Conservation (phyloP, 2,113 vertebrate genomes). For the Chauna torquata region DNA sequence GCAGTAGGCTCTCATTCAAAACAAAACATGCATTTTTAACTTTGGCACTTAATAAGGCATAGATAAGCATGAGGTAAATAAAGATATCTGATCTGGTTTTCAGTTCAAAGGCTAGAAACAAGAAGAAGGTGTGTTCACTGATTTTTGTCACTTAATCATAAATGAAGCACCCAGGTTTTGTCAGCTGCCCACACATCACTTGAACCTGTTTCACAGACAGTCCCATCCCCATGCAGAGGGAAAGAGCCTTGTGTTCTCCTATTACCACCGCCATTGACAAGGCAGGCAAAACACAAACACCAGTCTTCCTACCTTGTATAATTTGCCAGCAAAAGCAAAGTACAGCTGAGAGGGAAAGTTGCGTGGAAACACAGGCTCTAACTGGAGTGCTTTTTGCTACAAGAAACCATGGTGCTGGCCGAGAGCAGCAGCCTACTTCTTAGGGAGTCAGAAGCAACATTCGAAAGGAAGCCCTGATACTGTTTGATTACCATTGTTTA, state of each 20-base stretch:
- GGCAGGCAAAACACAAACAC: background rate
- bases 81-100: background rate
- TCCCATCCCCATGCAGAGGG: background rate
- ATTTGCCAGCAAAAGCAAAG: background rate
- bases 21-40: background rate
- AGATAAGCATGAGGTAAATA: background rate
- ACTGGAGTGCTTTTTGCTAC: background rate
- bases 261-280: background rate
- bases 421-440: background rate
- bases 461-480: constrained; percentile 57
- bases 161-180: background rate
- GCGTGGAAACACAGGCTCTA: background rate
- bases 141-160: background rate
- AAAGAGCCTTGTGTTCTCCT: accelerated
- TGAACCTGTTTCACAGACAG: background rate
- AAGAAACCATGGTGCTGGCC: background rate
- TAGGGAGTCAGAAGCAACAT: background rate
- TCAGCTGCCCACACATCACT: background rate
- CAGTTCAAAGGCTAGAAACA: background rate
- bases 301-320: background rate
- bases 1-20: background rate
- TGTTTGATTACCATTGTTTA: constrained; percentile 72
- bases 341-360: background rate
- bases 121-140: background rate
- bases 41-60: background rate